Evolutionary conservation across 2,888 invertebrate genomes (phyloP).

Genomic region (Pyralis farinalis): DNA sequence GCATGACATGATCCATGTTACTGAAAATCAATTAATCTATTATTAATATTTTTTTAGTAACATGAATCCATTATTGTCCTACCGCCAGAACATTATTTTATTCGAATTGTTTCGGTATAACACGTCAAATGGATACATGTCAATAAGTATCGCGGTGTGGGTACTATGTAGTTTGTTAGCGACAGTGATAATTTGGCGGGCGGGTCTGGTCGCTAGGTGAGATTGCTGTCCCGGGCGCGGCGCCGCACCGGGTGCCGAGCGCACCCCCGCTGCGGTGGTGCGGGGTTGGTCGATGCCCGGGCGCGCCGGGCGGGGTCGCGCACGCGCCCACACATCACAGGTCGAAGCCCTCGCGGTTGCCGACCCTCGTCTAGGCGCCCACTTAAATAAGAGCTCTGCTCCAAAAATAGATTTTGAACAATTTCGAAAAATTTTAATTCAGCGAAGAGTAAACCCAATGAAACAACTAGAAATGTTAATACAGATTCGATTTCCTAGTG

Average conservation of each 20-base stretch:
- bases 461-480: too few relatives aligned
- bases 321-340: conserved; percentile 57
- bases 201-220: conserved; percentile 19
- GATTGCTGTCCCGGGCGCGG: conserved; percentile 22
- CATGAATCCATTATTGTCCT: too few relatives aligned
- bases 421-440: background rate
- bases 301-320: conserved; percentile 52
- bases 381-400: conserved; percentile 41
- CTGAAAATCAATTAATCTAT: too few relatives aligned
- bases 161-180: background rate
- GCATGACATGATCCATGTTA: too few relatives aligned
- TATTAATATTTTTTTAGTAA: too few relatives aligned
- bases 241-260: conserved; percentile 13
- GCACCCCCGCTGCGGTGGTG: conserved; percentile 23
- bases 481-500: too few relatives aligned
- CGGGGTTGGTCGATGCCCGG: conserved; percentile 57
- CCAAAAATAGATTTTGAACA: conserved; percentile 22
- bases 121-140: too few relatives aligned
- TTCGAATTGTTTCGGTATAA: too few relatives aligned
- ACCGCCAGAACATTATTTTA: too few relatives aligned
- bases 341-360: conserved; percentile 73
- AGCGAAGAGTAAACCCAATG: too few relatives aligned
- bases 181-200: conserved; percentile 9
- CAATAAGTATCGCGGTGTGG: background rate
- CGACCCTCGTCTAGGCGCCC: conserved; percentile 65